A percentile compares a stretch with the other conserved stretches of the same genome.
Conservation (phyloP, 2,797 vertebrate species). For the Lagocephalus sceleratus region DNA sequence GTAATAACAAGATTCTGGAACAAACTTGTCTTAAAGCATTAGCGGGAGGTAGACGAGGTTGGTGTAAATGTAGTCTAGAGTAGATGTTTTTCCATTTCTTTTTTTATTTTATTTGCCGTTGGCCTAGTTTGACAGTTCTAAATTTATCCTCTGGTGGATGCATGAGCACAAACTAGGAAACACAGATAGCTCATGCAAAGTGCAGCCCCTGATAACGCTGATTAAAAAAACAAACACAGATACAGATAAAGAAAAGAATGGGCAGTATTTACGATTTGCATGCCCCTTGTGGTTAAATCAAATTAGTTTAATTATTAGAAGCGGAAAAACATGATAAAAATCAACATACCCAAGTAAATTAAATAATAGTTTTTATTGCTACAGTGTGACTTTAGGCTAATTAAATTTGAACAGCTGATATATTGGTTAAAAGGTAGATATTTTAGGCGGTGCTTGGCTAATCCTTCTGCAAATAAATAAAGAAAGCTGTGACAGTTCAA, state of each 20-base stretch:
- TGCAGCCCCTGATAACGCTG: neutral
- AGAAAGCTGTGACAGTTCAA: neutral
- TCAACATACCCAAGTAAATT: too few relatives aligned
- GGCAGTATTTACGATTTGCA: slow-evolving; percentile 16
- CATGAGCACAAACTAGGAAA: slow-evolving; percentile 21
- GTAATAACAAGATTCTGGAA: slow-evolving; percentile 20
- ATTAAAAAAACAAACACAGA: too few relatives aligned
- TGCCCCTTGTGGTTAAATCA: slow-evolving; percentile 51
- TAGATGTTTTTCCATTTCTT: slow-evolving; percentile 14
- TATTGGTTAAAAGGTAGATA: too few relatives aligned
- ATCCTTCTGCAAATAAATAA: too few relatives aligned
- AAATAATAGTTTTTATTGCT: too few relatives aligned
- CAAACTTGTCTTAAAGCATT: slow-evolving; percentile 47
- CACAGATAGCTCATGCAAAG: slow-evolving; percentile 13
- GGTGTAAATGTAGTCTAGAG: slow-evolving; percentile 42
- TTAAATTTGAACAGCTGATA: too few relatives aligned
- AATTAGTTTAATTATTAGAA: neutral
- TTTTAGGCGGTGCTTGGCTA: too few relatives aligned
- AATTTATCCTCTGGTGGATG: slow-evolving; percentile 25
- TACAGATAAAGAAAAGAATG: too few relatives aligned
- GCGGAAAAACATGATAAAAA: too few relatives aligned
- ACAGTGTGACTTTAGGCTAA: too few relatives aligned
- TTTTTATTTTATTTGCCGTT: slow-evolving; percentile 43
- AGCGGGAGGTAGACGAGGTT: slow-evolving; percentile 51
- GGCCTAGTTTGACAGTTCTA: slow-evolving; percentile 36